Conservation (phyloP, 2,888 invertebrate genomes). For the Gryllus longicercus region DNA sequence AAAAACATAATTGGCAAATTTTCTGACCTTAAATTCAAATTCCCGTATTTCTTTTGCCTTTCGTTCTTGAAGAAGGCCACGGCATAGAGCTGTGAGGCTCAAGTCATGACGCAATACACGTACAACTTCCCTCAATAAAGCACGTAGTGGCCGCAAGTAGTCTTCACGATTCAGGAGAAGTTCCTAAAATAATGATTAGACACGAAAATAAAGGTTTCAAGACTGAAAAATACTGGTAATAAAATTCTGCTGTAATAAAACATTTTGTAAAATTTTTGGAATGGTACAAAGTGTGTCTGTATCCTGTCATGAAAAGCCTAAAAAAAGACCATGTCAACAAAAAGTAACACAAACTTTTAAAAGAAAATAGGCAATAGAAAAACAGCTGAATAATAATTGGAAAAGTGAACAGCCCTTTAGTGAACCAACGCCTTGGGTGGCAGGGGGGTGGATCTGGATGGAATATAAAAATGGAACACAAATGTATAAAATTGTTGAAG, state of each 20-base stretch:
- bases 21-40: slow-evolving; percentile 58
- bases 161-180: slow-evolving; percentile 84
- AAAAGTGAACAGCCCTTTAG: no score
- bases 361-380: no score
- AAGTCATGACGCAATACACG: slow-evolving; percentile 78
- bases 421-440: no score
- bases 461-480: no score
- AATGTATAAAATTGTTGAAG: no score
- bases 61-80: slow-evolving; percentile 66
- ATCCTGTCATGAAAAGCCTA: neutral
- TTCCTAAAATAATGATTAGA: slow-evolving; percentile 58
- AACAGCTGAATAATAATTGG: no score
- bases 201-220: slow-evolving; percentile 34
- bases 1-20: slow-evolving; percentile 2
- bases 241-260: no score
- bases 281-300: neutral
- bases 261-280: neutral
- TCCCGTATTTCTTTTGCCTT: slow-evolving; percentile 57
- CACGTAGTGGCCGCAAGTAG: slow-evolving; percentile 80
- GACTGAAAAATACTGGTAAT: neutral
- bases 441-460: no score
- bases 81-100: slow-evolving; percentile 73
- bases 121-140: slow-evolving; percentile 83
- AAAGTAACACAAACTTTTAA: no score
- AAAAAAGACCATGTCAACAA: no score